phyloP scores from a whole-genome alignment of 2,888 invertebrate species.

The Tethea ocularis region DNA sequence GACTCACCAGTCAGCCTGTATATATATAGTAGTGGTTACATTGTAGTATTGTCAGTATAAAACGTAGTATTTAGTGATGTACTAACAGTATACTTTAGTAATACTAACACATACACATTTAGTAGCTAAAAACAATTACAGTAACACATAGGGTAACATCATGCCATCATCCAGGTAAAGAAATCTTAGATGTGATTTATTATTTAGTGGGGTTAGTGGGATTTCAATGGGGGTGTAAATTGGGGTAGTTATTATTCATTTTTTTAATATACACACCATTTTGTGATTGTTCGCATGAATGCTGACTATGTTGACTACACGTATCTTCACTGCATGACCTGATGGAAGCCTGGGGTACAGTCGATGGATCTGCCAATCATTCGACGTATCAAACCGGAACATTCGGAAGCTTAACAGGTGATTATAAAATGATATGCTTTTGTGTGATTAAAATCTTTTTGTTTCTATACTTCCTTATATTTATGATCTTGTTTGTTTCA shows the following conservation, averaged over 20 bases:
- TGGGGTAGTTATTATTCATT: not conserved
- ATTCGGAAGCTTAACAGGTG: not conserved
- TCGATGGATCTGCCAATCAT: slow-evolving; percentile 63
- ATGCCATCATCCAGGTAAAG: slow-evolving; percentile 25
- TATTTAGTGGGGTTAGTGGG: not conserved
- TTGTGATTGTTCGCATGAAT: slow-evolving; percentile 64
- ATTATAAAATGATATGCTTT: not conserved
- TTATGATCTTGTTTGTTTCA: not conserved
- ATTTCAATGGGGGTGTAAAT: not conserved
- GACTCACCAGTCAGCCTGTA: too few species aligned
- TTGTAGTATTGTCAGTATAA: not conserved
- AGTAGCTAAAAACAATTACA: slow-evolving; percentile 10
- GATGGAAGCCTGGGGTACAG: slow-evolving; percentile 41
- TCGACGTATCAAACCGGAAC: slow-evolving; percentile 19
- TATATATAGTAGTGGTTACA: not conserved
- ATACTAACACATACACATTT: slow-evolving; percentile 19
- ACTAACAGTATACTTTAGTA: slow-evolving; percentile 12
- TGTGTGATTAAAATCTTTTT: not conserved
- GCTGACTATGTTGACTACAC: slow-evolving; percentile 69
- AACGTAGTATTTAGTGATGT: not conserved
- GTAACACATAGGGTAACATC: slow-evolving; percentile 2
- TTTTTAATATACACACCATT: slow-evolving; percentile 64
- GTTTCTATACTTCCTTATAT: not conserved
- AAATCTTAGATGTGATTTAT: slow-evolving; percentile 4
- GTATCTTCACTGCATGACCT: slow-evolving; percentile 65